Base-by-base conservation (phyloP, 2,113 vertebrate species). In the Sturnira hondurensis region DNA sequence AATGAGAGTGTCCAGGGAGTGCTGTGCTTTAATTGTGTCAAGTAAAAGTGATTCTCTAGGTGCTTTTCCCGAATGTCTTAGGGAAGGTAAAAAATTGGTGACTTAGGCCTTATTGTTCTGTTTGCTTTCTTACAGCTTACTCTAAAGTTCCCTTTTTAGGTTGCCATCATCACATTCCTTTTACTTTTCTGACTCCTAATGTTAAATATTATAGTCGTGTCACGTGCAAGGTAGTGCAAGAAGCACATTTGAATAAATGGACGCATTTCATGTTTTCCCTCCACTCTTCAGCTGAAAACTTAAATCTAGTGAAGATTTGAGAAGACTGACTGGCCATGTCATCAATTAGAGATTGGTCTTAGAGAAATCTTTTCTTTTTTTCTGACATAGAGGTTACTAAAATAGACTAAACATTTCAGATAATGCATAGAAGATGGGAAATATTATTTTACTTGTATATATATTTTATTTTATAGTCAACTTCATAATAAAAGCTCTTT, bases 61-160 rank as follows among this genome's bases (percentile, higher is more conserved):
- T 52, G 36, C 12, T 92, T 56, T 94, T 94, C 47, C 67, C 94
- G 96, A 95, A 54, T 95, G 94, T 89, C 91, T 96, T 76, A 93
- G 74, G 80, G 89, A 94, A 92, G 16, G 24, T 38, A 78, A 83
- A 94, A 89, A 85, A 82, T 13, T 61, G 36, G 28, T 92, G 87
- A 84, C 13, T 70, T 43, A 41, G 38, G 24, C 24, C 31, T 76
- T 84, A 71, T 77, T 94, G 84, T 89, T 73, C 13, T 70, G 15
- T 85, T 80, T 91, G 19, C 16, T 85, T 58, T 67, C 89, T 50
- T 76, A 85, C 8, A 58, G 36, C 61, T 87, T 87, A 56, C 36
- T 86, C n/a, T 71, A 89, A 85, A 85, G 61, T 78, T 78, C 45
- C 56, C 83, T 26, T 61, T 61, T 86, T 54, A 38, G 17, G 11